Evolutionary conservation across 2,888 invertebrate species (phyloP), one percentile per base, ranked within the genome.

Genomic region (Nasonia oneida): DNA sequence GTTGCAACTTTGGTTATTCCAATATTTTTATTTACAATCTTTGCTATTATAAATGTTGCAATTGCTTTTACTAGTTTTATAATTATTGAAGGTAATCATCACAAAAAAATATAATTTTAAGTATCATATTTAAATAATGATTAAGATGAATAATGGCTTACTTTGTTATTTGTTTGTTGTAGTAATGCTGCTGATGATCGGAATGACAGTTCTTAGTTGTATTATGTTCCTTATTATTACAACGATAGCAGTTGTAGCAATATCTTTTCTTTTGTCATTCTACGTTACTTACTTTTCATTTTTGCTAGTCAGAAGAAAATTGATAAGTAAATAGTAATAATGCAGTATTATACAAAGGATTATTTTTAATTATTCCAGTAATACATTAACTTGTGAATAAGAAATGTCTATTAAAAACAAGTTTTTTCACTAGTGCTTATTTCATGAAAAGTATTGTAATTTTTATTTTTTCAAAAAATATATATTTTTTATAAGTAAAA

Each of bases 11-110:
- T 88, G 37, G 70, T 87, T 23, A 67, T 87, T 57, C 89, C 89
- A n/a, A 83, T 89, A 73, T 29, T 89, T 8, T 67, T 89, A 3
- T 88, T 89, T 53, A 87, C 88, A 75, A 71, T 88, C 37, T 89
- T 89, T 87, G 87, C 88, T 33, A 71, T 89, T 61, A 81, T 87
- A n/a, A 89, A 89, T 76, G 84, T 88, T 61, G 83, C 84, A 61
- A 87, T 90, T 81, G 88, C 88, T 78, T 88, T 90, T 81, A 81
- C 87, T 75, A 82, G 88, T 74, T 90, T 90, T 73, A 84, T 89
- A 33, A 84, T 90, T 57, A 83, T 90, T 79, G 89, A 90, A 90
- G 89, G 90, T 90, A 88, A 86, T 42, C 50, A 64, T 53, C 29
- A 6, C 3, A 39, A 71, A 15, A n/a, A 15, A 18, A 57, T 18